Conservation (phyloP, 2,888 invertebrate genomes). For the Sphinx pinastri region DNA sequence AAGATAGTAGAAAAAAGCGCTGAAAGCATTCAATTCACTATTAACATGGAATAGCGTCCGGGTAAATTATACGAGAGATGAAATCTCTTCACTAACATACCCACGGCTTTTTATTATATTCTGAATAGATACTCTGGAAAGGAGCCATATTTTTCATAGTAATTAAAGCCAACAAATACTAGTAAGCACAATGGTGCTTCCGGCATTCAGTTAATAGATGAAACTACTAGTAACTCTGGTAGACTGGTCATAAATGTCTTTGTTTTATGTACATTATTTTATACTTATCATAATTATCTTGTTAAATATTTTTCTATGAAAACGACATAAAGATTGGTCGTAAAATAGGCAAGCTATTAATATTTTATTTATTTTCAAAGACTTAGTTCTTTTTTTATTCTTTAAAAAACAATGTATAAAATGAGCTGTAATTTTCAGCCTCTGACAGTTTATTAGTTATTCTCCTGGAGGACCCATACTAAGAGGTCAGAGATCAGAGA, state of each 20-base stretch:
- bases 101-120: slow-evolving; percentile 4
- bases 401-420: too few relatives aligned
- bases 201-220: neutral
- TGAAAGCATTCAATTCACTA: slow-evolving; percentile 13
- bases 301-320: too few relatives aligned
- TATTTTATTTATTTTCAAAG: too few relatives aligned
- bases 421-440: too few relatives aligned
- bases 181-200: neutral
- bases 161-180: neutral
- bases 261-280: neutral
- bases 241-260: neutral
- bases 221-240: neutral
- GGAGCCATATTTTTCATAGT: neutral
- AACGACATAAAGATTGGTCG: too few relatives aligned
- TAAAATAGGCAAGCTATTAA: too few relatives aligned
- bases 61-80: slow-evolving; percentile 7
- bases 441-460: too few relatives aligned
- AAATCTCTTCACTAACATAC: neutral
- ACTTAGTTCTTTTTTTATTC: too few relatives aligned
- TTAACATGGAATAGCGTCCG: neutral
- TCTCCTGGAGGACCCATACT: too few relatives aligned
- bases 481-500: too few relatives aligned
- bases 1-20: too few relatives aligned
- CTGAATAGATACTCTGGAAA: neutral
- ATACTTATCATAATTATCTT: too few relatives aligned